Evolutionary conservation across 1,140 invertebrate species (phyloP), one percentile per base, ranked within the genome.

Genomic region (Drosophila tsacasi): DNA sequence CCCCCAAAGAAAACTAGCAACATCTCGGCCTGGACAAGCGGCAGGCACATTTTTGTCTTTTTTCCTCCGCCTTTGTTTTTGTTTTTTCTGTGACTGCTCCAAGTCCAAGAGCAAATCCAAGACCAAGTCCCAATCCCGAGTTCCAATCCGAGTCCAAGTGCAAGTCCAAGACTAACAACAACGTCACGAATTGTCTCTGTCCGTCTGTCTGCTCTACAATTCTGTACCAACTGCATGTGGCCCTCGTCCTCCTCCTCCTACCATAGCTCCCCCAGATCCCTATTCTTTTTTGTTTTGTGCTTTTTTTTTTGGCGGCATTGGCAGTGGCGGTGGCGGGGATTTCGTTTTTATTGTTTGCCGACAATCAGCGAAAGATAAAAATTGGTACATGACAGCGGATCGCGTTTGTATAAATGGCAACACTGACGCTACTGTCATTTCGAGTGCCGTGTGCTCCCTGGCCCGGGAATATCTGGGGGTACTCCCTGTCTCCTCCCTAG

Each of bases 371-470:
- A 76, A 91, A 91, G 87, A 86, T 90, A 91, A 91, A 91, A 91
- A 91, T 91, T 85, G 84, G 89, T 91, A 91, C 89, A 91, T 91
- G 89, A 91, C 89, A 91, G 84, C 89, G 89, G 89, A 91, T 91
- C 83, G 89, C 89, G 89, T 91, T 91, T 89, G 89, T 91, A 91
- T 91, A 91, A 91, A 91, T 91, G 89, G 89, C 81, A 91, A 89
- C 85, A 89, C 81, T 84, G 83, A 91, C 89, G 83, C 87, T 91
- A 91, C 86, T 91, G 85, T 90, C 85, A 89, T 72, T 81, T 90
- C 81, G 68, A 90, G 77, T 81, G 69, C 83, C 83, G 17, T 32
- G 27, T 32, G n/a, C 27, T 52, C 64, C 78, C 52, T 50, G 42
- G 30, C 49, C 30, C 40, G 30, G 27, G 66, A 59, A 30, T 39